phyloP scores from a whole-genome alignment of 2,113 vertebrate genomes.

The Pandion haliaetus region DNA sequence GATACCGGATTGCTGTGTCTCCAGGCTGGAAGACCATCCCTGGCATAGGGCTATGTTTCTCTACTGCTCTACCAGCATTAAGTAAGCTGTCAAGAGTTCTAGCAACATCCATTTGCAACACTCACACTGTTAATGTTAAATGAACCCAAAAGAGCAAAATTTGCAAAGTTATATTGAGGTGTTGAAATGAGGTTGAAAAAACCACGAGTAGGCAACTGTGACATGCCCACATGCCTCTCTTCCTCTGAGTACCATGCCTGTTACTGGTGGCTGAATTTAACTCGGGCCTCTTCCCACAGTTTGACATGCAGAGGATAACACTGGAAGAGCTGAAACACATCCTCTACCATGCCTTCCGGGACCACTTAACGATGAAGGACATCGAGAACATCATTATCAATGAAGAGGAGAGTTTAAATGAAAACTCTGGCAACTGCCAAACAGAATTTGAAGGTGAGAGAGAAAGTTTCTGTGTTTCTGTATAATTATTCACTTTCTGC shows the following conservation, averaged over 20 bases:
- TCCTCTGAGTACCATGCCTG: neutral
- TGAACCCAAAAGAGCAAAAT: neutral
- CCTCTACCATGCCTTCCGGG: slow-evolving; percentile 95
- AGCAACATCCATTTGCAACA: neutral
- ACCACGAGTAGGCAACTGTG: fast-evolving
- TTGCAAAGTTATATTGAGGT: neutral
- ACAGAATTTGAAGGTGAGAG: slow-evolving; percentile 94
- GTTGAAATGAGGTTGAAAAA: neutral
- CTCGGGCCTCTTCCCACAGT: slow-evolving; percentile 75
- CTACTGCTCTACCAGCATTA: neutral
- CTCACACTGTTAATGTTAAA: neutral
- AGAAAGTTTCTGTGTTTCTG: neutral
- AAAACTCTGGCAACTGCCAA: slow-evolving; percentile 94
- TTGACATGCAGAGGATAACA: slow-evolving; percentile 97
- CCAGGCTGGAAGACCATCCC: neutral
- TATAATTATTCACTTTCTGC: neutral
- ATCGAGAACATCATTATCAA: slow-evolving; percentile 99
- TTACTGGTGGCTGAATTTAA: neutral
- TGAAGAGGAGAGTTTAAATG: slow-evolving; percentile 96
- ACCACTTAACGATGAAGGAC: slow-evolving; percentile 99
- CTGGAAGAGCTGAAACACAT: slow-evolving; percentile 98
- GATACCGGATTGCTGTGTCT: neutral
- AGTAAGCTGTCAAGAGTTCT: neutral
- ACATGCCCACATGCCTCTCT: neutral
- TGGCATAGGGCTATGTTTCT: neutral